Evolutionary conservation across 2,113 vertebrate genomes (phyloP), one percentile per base, ranked within the genome.

Genomic region (Mixornis gularis): DNA sequence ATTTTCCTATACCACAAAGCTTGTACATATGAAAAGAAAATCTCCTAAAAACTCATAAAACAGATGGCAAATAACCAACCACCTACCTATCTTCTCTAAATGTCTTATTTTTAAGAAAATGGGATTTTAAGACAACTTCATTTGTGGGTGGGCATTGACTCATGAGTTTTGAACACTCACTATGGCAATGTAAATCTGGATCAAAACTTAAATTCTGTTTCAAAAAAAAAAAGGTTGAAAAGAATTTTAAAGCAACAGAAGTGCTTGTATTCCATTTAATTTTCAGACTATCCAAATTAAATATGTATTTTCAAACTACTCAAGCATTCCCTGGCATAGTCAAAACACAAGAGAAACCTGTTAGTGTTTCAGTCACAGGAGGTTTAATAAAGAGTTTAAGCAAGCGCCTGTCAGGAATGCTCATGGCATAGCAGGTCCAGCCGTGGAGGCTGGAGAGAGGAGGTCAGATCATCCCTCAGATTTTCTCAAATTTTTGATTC

Each of bases 31-130:
- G 77, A 93, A 87, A 89, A 44, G 25, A 86, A 90, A 49, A 22
- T 63, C 51, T 79, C 74, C 76, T 79, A 63, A 87, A 89, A 89
- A 32, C 74, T 92, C 74, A 94, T 48, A 85, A 95, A 93, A 82
- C 91, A 96, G 94, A 96, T 89, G 92, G 95, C 78, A 94, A 85
- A 92, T 83, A 96, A 96, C 74, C 92, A 95, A 16, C 89, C 93
- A 70, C 94, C 92, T 82, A 96, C 94, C 53, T 73, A 89, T 87
- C 71, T 51, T 95, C 56, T 91, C 85, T 46, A 93, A 93, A 93
- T 85, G 80, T 87, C 91, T 96, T 94, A 85, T 95, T 96, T 96
- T 96, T 95, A 95, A 93, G 91, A 92, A 96, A 91, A 89, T 66
- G 48, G 74, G 81, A 74, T 96, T 92, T 89, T 79, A 90, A 95